Evolutionary conservation across 2,113 vertebrate genomes (phyloP).

Genomic region (Thermophis baileyi): DNA sequence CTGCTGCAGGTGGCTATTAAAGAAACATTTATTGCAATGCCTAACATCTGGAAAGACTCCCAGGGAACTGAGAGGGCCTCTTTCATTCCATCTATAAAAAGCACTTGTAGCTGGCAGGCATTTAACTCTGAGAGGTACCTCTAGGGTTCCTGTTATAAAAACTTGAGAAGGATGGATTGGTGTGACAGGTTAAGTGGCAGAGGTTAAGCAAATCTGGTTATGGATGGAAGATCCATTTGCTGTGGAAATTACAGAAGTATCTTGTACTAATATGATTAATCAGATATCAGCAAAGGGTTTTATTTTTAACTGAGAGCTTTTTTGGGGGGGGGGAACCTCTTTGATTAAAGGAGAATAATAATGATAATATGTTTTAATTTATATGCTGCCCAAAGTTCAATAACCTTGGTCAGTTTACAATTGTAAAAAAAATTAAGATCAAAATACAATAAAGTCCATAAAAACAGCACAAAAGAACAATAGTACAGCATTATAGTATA

Average conservation of each 20-base stretch:
- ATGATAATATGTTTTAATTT: not conserved
- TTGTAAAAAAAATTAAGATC: not conserved
- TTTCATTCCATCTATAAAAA: not conserved
- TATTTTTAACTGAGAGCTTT: constrained; percentile 42
- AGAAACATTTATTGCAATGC: not conserved
- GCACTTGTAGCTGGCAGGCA: not conserved
- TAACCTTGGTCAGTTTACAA: not conserved
- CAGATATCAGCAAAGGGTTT: constrained; percentile 12
- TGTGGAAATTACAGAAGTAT: constrained; percentile 46
- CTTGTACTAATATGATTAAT: constrained; percentile 51
- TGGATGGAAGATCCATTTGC: constrained; percentile 49
- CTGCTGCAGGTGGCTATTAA: rapidly evolving
- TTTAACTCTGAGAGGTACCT: not conserved
- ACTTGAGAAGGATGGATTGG: not conserved
- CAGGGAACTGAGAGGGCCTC: not conserved
- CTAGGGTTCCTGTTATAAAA: not conserved
- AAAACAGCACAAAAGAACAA: constrained; percentile 5
- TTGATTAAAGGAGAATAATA: constrained; percentile 30
- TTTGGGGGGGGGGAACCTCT: not conserved
- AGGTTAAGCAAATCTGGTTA: constrained; percentile 52
- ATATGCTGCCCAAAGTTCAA: not conserved
- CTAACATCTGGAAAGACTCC: not conserved
- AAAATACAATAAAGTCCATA: not conserved
- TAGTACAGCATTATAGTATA: constrained; percentile 4
- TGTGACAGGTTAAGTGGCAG: constrained; percentile 37